Percentiles rank a stretch among this genome's conserved stretches.
phyloP scores from a whole-genome alignment of 1,140 invertebrate species.

The Drosophila murphyi region DNA sequence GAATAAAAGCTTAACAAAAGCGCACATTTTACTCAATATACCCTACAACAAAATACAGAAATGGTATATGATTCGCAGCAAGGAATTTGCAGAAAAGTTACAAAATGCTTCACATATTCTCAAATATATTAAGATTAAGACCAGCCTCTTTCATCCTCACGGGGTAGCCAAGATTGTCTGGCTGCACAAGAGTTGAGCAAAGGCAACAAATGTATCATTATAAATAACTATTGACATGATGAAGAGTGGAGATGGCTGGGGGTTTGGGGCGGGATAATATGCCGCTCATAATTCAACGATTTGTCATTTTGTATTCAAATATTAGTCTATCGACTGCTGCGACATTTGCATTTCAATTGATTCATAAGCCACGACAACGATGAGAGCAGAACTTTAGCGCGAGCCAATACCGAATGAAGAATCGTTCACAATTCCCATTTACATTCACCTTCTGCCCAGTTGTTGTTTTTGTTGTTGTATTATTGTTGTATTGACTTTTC shows the following conservation, averaged over 20 bases:
- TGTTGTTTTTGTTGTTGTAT: background rate
- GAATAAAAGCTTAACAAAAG: background rate
- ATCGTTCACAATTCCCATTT: conserved; percentile 42
- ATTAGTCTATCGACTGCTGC: conserved; percentile 50
- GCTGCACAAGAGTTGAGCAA: too few species aligned
- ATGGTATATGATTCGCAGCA: background rate
- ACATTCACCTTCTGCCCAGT: conserved; percentile 12
- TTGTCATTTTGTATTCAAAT: conserved; percentile 82
- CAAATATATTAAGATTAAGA: too few species aligned
- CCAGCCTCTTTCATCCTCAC: too few species aligned
- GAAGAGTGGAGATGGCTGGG: background rate
- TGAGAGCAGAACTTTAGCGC: conserved; percentile 74
- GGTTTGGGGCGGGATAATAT: background rate
- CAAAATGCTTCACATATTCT: too few species aligned
- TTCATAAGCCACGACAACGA: conserved; percentile 32
- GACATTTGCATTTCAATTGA: conserved; percentile 77
- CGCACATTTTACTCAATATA: background rate
- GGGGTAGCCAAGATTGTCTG: background rate
- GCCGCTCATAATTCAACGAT: conserved; percentile 75
- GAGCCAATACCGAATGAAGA: conserved; percentile 54
- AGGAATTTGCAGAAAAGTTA: too few species aligned
- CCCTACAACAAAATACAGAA: background rate
- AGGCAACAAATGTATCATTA: background rate
- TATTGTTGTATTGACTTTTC: conserved; percentile 51
- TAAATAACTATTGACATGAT: background rate